phyloP scores from a whole-genome alignment of 92 coral and sea anemone species.

The Epizoanthus illoricatus region DNA sequence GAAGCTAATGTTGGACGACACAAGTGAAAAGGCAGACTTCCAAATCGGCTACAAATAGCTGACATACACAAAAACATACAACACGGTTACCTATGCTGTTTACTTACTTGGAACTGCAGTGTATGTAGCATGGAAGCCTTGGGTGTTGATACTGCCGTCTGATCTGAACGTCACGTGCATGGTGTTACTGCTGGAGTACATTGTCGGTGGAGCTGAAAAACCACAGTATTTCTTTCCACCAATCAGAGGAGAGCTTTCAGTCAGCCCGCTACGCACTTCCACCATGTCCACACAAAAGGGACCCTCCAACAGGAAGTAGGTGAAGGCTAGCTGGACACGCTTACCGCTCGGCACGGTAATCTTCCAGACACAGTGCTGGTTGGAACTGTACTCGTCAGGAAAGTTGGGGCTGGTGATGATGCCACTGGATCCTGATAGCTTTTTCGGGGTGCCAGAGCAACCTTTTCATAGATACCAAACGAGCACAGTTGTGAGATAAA shows the following conservation, averaged over 20 bases:
- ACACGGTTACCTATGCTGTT: too few relatives aligned
- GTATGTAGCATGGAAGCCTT: slow-evolving; percentile 17
- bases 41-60: too few relatives aligned
- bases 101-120: slow-evolving; percentile 32
- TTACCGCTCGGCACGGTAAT: slow-evolving; percentile 26
- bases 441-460: background rate
- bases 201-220: background rate
- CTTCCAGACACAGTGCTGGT: slow-evolving; percentile 3
- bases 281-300: slow-evolving; percentile 17
- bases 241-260: background rate
- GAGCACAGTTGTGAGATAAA: background rate
- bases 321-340: slow-evolving; percentile 20
- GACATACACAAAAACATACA: too few relatives aligned
- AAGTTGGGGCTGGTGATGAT: background rate
- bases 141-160: background rate
- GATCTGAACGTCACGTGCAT: slow-evolving; percentile 5
- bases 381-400: background rate
- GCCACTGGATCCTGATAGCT: background rate
- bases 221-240: slow-evolving; percentile 7
- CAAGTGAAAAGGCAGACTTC: too few relatives aligned
- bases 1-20: too few relatives aligned
- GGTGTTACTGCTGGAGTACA: slow-evolving; percentile 17
- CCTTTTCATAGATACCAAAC: background rate
- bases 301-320: slow-evolving; percentile 7
- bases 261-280: slow-evolving; percentile 22